A percentile compares a stretch with the other conserved stretches of the same genome.
phyloP scores from a whole-genome alignment of 2,113 vertebrate species.

The Microcebus lehilahytsara region DNA sequence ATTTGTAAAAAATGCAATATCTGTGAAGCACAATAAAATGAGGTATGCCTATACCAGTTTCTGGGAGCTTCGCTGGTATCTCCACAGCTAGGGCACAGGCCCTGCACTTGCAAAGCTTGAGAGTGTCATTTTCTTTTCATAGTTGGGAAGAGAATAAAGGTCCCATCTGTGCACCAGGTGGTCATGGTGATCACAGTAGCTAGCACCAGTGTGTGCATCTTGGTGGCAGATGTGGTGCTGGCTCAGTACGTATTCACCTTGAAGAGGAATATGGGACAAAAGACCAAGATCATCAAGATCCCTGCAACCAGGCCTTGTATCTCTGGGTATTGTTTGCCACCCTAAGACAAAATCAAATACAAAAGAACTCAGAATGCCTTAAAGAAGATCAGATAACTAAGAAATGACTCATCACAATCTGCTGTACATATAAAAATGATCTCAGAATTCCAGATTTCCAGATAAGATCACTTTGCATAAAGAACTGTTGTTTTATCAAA shows the following conservation, averaged over 20 bases:
- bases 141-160: background rate
- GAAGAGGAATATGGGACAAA: conserved; percentile 91
- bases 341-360: background rate
- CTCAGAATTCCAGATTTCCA: conserved; percentile 94
- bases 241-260: conserved; percentile 90
- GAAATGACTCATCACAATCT: background rate
- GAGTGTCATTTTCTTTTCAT: background rate
- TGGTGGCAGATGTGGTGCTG: conserved; percentile 89
- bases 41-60: background rate
- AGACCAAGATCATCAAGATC: conserved; percentile 91
- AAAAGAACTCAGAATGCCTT: background rate
- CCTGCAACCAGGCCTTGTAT: background rate
- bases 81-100: background rate
- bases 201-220: conserved; percentile 86
- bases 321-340: background rate
- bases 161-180: background rate
- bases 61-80: background rate
- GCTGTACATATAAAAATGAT: conserved; percentile 71
- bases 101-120: background rate
- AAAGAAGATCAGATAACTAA: background rate
- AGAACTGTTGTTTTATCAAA: conserved; percentile 92
- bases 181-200: conserved; percentile 86
- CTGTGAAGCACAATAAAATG: background rate
- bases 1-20: background rate
- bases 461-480: conserved; percentile 91